These are phyloP conservation scores for Melanotaenia pygmaea DNA, from an alignment of 2,797 vertebrate genomes.

Conservation along the genomic window DNA sequence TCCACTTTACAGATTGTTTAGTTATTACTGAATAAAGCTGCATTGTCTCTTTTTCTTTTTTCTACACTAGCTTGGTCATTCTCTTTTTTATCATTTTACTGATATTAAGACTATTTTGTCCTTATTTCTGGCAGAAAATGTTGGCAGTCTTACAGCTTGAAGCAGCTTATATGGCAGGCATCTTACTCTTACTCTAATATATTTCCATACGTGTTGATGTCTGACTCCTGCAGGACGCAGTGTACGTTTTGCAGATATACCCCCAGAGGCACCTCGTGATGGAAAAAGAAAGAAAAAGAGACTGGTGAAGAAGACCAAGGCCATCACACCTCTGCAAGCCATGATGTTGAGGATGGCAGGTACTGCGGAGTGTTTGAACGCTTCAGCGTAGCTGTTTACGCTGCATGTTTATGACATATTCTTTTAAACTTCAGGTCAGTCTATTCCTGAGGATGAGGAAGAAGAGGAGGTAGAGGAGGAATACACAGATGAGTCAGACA, in stretches of 20 bases:
- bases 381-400: background rate
- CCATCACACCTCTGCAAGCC: constrained; percentile 96
- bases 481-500: constrained; percentile 87
- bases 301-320: constrained; percentile 93
- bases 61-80: background rate
- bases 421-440: constrained; percentile 86
- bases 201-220: constrained; percentile 6
- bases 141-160: no score
- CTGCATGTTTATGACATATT: background rate
- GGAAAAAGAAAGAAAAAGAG: constrained; percentile 88
- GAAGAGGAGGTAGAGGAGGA: constrained; percentile 94
- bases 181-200: background rate
- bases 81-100: background rate
- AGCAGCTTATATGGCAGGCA: background rate
- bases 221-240: constrained; percentile 83
- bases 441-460: constrained; percentile 93
- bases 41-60: background rate
- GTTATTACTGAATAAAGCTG: background rate
- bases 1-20: background rate
- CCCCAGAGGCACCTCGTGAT: constrained; percentile 78
- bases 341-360: constrained; percentile 99
- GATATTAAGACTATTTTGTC: background rate
- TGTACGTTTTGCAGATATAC: constrained; percentile 94
- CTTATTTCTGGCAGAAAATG: background rate
- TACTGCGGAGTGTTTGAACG: constrained; percentile 48